Conservation (phyloP, 2,888 invertebrate genomes). For the Adineta ricciae region DNA sequence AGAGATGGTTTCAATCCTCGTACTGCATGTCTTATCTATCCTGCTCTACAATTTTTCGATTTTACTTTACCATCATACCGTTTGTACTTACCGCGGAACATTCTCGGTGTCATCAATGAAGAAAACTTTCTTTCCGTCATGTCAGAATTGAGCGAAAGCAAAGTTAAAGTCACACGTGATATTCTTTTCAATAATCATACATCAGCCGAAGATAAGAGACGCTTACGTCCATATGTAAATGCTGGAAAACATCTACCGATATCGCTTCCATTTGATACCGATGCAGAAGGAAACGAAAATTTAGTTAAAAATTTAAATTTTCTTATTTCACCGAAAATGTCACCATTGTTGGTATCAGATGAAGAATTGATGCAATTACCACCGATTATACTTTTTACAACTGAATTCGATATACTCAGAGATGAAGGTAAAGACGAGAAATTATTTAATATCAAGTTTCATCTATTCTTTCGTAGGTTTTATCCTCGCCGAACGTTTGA, state of each 20-base stretch:
- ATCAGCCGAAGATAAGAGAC: conserved; percentile 17
- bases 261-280: neutral
- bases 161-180: conserved; percentile 25
- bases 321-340: conserved; percentile 25
- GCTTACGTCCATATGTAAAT: conserved; percentile 4
- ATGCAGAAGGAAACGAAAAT: neutral
- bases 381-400: conserved; percentile 24
- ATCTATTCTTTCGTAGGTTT: neutral
- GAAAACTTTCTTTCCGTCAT: conserved; percentile 31
- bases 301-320: neutral
- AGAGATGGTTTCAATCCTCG: conserved; percentile 20
- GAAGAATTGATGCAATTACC: conserved; percentile 16
- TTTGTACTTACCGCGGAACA: conserved; percentile 25
- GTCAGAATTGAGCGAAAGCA: conserved; percentile 23
- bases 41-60: conserved; percentile 32
- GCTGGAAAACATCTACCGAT: conserved; percentile 17
- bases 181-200: conserved; percentile 31
- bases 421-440: conserved; percentile 17
- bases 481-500: conserved; percentile 26
- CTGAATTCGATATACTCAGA: conserved; percentile 29
- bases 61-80: conserved; percentile 32
- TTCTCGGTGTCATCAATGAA: conserved; percentile 28
- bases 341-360: conserved; percentile 29
- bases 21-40: conserved; percentile 29
- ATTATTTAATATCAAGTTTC: neutral